Conservation (phyloP, 2,888 invertebrate genomes). For the Lottia gigantea region DNA sequence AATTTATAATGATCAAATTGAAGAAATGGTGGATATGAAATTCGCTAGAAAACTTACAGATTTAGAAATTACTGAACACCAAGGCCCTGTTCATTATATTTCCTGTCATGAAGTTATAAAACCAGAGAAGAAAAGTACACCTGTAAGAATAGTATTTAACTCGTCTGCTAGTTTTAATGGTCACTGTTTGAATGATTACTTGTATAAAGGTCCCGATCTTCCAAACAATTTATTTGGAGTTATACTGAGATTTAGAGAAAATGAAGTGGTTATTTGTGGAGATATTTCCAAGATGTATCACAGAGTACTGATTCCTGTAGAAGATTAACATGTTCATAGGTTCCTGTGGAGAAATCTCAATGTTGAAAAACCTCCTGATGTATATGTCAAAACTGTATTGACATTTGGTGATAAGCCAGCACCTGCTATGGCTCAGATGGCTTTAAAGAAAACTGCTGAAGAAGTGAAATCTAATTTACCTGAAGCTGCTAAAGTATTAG, state of each 20-base stretch:
- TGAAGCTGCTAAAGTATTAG: no score
- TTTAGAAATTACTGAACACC: neutral
- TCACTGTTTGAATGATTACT: conserved; percentile 9
- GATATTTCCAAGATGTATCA: conserved; percentile 23
- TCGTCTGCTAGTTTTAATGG: neutral
- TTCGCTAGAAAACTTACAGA: neutral
- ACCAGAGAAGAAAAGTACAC: conserved; percentile 5
- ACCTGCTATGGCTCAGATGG: conserved; percentile 17
- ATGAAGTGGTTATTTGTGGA: neutral
- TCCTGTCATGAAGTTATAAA: conserved; percentile 20
- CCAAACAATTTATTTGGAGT: conserved; percentile 3
- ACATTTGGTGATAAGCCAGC: conserved; percentile 20
- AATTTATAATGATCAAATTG: conserved; percentile 1
- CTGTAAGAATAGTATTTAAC: neutral
- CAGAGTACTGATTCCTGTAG: conserved; percentile 6
- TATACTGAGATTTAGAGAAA: conserved; percentile 1
- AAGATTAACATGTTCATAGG: conserved; percentile 17
- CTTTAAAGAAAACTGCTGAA: neutral
- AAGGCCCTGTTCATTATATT: conserved; percentile 12
- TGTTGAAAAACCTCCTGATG: conserved; percentile 13
- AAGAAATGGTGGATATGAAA: conserved; percentile 1
- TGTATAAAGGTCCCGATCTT: conserved; percentile 13
- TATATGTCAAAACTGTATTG: conserved; percentile 16
- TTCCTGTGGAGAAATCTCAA: conserved; percentile 21
- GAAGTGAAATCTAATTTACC: no score